A percentile compares a stretch with the other conserved stretches of the same genome.
Conservation (phyloP, 2,888 invertebrate genomes). For the Cartodere bifasciata region DNA sequence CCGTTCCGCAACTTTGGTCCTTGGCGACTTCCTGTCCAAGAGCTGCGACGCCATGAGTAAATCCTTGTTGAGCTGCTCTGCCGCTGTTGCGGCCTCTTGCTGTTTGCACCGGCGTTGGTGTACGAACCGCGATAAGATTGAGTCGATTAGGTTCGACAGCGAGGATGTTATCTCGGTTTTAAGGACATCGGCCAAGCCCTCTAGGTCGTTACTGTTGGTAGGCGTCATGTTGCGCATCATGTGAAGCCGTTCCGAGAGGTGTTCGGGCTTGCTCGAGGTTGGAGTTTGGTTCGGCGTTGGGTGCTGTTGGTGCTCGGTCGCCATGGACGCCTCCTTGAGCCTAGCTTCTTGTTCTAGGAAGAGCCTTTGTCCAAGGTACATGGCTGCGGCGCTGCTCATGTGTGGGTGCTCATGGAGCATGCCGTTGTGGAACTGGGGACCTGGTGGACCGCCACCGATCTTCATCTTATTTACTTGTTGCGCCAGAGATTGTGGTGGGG, state of each 20-base stretch:
- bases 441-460: conserved; percentile 34
- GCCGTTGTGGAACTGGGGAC: conserved; percentile 36
- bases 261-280: conserved; percentile 42
- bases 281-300: conserved; percentile 31
- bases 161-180: conserved; percentile 83
- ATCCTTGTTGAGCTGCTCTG: conserved; percentile 77
- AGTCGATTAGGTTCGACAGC: conserved; percentile 74
- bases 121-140: conserved; percentile 72
- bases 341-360: conserved; percentile 70
- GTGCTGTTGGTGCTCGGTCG: conserved; percentile 33
- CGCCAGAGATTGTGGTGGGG: conserved; percentile 23
- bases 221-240: conserved; percentile 59
- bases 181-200: conserved; percentile 79
- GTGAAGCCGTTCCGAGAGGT: conserved; percentile 65
- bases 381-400: conserved; percentile 41
- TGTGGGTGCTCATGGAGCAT: conserved; percentile 35
- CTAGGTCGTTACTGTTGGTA: conserved; percentile 67
- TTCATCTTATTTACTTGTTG: conserved; percentile 36
- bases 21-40: conserved; percentile 72
- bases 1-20: conserved; percentile 58
- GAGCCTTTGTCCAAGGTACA: conserved; percentile 70
- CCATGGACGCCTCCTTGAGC: conserved; percentile 46
- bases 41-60: conserved; percentile 68
- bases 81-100: conserved; percentile 65
- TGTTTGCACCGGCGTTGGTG: conserved; percentile 72